A percentile compares a stretch with the other conserved stretches of the same genome.
phyloP scores from a whole-genome alignment of 2,888 invertebrate species.

The Tiliacea citrago region DNA sequence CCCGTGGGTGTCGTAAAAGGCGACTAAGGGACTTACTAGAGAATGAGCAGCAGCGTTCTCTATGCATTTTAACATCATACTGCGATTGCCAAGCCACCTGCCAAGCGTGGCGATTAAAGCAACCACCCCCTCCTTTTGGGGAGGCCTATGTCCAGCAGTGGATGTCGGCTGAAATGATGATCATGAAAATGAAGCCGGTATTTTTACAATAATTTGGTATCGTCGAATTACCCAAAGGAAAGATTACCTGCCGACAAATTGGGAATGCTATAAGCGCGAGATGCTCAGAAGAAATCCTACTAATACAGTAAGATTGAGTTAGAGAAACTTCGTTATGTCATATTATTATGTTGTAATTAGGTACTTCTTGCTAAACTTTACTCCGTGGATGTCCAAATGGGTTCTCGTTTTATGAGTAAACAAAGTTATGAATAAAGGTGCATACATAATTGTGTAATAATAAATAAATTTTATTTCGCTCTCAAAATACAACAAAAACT shows the following conservation, averaged over 20 bases:
- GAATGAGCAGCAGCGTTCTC: no score
- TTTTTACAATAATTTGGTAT: not conserved
- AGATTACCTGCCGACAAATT: not conserved
- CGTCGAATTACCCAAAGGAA: not conserved
- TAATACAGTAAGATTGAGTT: slow-evolving; percentile 35
- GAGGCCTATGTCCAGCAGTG: no score
- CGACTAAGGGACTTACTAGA: no score
- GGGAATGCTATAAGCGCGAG: slow-evolving; percentile 15
- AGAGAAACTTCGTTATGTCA: slow-evolving; percentile 43
- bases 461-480: no score
- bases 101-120: no score
- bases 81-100: no score
- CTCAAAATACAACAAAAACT: no score
- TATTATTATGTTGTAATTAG: slow-evolving; percentile 48
- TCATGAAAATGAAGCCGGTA: not conserved
- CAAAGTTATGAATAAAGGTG: slow-evolving; percentile 16
- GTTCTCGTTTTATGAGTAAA: slow-evolving; percentile 14
- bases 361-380: slow-evolving; percentile 29
- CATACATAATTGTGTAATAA: not conserved
- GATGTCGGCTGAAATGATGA: no score
- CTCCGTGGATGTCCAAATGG: slow-evolving; percentile 15
- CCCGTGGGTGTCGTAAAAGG: no score
- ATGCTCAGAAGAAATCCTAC: slow-evolving; percentile 3
- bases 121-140: no score
- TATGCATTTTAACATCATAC: no score